These are phyloP conservation scores for Pholis gunnellus DNA, from an alignment of 2,113 vertebrate genomes.

Conservation along the genomic window DNA sequence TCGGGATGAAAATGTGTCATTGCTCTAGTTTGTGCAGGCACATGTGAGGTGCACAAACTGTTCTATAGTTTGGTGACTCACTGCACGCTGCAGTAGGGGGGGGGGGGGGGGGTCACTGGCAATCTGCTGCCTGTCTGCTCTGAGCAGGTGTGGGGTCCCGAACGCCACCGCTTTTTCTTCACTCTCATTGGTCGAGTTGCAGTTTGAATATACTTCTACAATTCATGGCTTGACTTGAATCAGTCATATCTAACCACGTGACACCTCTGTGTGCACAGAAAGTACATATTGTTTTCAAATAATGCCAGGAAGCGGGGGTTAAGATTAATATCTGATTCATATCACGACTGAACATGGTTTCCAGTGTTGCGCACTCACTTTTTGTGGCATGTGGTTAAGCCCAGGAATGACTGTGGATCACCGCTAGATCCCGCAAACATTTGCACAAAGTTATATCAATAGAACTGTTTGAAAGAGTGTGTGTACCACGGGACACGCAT, in stretches of 20 bases:
- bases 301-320: not conserved
- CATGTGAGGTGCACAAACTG: conserved; percentile 47
- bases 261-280: not conserved
- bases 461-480: no score
- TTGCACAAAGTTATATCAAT: no score
- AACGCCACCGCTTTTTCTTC: not conserved
- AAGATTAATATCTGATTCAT: no score
- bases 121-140: conserved; percentile 31
- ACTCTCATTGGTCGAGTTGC: not conserved
- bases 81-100: conserved; percentile 21
- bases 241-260: not conserved
- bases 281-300: not conserved
- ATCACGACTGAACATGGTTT: no score
- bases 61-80: conserved; percentile 44
- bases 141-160: not conserved
- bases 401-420: no score
- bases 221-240: not conserved
- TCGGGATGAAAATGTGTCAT: conserved; percentile 58
- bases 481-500: no score
- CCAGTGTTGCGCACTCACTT: no score
- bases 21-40: conserved; percentile 31
- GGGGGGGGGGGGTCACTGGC: conserved; percentile 32
- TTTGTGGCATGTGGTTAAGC: no score
- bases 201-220: not conserved
- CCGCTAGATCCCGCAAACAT: no score